Evolutionary conservation across 2,797 vertebrate genomes (phyloP).

Genomic region (Okamejei kenojei): DNA sequence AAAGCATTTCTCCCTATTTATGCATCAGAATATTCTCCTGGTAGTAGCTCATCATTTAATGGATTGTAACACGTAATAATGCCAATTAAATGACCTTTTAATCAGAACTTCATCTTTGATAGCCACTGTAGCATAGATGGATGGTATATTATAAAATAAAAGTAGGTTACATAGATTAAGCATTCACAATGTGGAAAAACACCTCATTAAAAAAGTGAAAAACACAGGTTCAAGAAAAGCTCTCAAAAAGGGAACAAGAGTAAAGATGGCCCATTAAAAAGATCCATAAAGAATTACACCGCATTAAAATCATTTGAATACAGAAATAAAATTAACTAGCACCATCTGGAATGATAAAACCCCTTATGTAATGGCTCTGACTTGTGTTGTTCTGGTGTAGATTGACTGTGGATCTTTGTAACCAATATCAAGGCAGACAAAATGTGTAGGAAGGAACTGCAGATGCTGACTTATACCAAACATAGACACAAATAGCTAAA

Average conservation of each 20-base stretch:
- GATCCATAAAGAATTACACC: neutral
- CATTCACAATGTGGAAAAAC: neutral
- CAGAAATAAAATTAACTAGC: neutral
- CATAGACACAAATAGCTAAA: too few relatives aligned
- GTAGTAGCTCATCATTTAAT: neutral
- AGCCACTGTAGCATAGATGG: neutral
- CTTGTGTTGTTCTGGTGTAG: neutral
- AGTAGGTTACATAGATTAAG: neutral
- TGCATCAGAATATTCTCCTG: neutral
- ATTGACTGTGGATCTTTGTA: neutral
- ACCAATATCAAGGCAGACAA: too few relatives aligned
- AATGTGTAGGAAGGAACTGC: too few relatives aligned
- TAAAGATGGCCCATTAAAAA: neutral
- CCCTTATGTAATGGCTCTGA: neutral
- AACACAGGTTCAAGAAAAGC: neutral
- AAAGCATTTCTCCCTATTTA: neutral
- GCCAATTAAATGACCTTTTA: conserved; percentile 5
- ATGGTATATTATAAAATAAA: neutral
- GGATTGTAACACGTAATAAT: neutral
- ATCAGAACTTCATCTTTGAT: conserved; percentile 3
- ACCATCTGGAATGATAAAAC: neutral
- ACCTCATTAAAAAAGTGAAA: neutral
- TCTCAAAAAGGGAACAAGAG: neutral
- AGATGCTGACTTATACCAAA: too few relatives aligned
- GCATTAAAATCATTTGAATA: neutral